Evolutionary conservation across 2,797 vertebrate species (phyloP).

Genomic region (Coregonus sp.): DNA sequence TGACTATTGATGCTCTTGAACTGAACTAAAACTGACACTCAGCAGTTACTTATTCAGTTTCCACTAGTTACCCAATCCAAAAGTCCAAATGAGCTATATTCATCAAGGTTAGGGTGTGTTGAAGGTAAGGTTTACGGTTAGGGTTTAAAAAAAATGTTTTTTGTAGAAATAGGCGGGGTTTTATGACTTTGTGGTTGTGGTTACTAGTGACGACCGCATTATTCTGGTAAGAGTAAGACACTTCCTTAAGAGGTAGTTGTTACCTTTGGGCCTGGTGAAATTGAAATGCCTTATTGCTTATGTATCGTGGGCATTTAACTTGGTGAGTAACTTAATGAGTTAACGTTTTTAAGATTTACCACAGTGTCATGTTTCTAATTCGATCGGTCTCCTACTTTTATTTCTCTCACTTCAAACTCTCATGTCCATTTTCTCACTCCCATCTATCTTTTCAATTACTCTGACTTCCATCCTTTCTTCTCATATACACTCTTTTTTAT

Average conservation of each 20-base stretch:
- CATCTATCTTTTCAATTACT: conserved; percentile 13
- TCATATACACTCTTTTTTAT: neutral
- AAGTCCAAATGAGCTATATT: no score
- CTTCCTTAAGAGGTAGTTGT: neutral
- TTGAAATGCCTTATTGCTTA: conserved; percentile 17
- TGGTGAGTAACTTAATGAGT: conserved; percentile 6
- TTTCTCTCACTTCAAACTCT: no score
- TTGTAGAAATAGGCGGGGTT: no score
- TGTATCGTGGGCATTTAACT: conserved; percentile 35
- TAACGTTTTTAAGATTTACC: no score
- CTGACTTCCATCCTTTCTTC: conserved; percentile 9
- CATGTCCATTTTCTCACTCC: neutral
- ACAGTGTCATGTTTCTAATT: conserved; percentile 31
- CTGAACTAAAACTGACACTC: neutral
- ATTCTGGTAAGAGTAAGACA: neutral
- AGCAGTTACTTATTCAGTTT: neutral
- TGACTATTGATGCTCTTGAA: neutral
- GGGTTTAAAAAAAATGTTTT: no score
- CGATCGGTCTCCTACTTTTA: conserved; percentile 12
- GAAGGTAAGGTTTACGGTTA: no score
- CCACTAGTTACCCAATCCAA: no score
- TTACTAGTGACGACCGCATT: neutral
- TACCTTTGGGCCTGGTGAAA: conserved; percentile 19
- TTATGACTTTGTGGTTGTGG: no score
- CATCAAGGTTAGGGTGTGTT: no score